Percentiles rank a stretch among this genome's conserved stretches.
phyloP scores from a whole-genome alignment of 2,797 vertebrate species.

The Thripadectes ignobilis region DNA sequence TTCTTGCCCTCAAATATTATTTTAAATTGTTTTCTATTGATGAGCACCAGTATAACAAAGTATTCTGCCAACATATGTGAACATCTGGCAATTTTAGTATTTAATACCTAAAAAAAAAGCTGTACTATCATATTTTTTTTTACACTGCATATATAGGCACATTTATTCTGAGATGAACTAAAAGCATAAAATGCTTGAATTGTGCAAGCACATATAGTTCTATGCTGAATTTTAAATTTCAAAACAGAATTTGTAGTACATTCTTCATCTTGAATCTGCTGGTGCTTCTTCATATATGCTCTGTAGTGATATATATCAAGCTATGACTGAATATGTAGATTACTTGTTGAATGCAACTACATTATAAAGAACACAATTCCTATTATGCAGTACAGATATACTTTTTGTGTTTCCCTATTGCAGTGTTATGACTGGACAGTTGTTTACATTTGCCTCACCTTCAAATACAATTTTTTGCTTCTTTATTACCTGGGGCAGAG shows the following conservation, averaged over 20 bases:
- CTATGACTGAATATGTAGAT: background rate
- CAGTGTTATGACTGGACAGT: background rate
- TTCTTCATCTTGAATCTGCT: background rate
- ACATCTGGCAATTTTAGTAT: background rate
- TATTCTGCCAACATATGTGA: background rate
- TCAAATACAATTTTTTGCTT: background rate
- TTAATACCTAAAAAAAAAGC: background rate
- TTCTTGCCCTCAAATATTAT: background rate
- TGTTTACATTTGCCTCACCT: background rate
- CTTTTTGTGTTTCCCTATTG: background rate
- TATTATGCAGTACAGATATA: background rate
- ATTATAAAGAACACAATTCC: background rate
- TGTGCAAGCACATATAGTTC: background rate
- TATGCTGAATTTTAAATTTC: background rate
- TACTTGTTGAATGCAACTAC: background rate
- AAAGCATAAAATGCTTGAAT: background rate
- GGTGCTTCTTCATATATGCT: background rate
- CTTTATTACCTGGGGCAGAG: background rate
- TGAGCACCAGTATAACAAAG: background rate
- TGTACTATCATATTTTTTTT: background rate
- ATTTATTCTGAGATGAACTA: background rate
- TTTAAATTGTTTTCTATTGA: background rate
- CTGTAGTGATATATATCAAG: background rate
- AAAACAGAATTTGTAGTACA: background rate
- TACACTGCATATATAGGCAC: background rate